These are phyloP conservation scores for Odontomachus brunneus DNA, from an alignment of 1,140 invertebrate species.

Conservation along the genomic window DNA sequence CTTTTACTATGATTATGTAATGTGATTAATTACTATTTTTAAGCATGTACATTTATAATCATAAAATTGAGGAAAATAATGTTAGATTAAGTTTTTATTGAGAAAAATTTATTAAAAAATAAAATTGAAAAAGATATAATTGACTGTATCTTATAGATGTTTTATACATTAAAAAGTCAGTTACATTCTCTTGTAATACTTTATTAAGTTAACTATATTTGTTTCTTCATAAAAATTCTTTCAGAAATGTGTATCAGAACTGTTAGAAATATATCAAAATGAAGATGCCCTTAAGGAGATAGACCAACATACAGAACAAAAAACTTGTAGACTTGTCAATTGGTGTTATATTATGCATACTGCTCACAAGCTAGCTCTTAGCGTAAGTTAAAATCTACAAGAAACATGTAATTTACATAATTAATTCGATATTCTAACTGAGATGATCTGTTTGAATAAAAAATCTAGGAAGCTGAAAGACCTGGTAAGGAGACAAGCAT, in stretches of 20 bases:
- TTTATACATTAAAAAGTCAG: not conserved
- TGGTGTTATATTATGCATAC: constrained; percentile 70
- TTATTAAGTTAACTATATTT: constrained; percentile 35
- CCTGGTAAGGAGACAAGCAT: constrained; percentile 35
- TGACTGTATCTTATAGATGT: not conserved
- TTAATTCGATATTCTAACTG: constrained; percentile 2
- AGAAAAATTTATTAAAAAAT: not conserved
- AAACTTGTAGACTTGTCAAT: constrained; percentile 21
- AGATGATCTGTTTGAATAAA: constrained; percentile 21
- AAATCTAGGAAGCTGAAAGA: constrained; percentile 71
- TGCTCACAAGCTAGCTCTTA: constrained; percentile 70
- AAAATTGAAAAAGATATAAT: not conserved
- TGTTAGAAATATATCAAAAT: constrained; percentile 71
- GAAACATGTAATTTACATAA: not conserved
- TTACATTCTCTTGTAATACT: not conserved
- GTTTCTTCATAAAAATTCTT: constrained; percentile 33
- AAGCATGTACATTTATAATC: not conserved
- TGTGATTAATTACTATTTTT: not conserved
- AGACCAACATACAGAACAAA: constrained; percentile 57
- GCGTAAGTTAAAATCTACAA: constrained; percentile 57
- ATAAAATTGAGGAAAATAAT: not conserved
- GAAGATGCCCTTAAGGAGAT: constrained; percentile 67
- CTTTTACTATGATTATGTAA: not conserved
- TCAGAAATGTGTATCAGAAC: constrained; percentile 64
- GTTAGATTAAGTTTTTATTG: not conserved